Percentiles rank a stretch among this genome's conserved stretches.
Evolutionary conservation across 2,888 invertebrate species (phyloP).

Genomic region (Tenthredo livida): DNA sequence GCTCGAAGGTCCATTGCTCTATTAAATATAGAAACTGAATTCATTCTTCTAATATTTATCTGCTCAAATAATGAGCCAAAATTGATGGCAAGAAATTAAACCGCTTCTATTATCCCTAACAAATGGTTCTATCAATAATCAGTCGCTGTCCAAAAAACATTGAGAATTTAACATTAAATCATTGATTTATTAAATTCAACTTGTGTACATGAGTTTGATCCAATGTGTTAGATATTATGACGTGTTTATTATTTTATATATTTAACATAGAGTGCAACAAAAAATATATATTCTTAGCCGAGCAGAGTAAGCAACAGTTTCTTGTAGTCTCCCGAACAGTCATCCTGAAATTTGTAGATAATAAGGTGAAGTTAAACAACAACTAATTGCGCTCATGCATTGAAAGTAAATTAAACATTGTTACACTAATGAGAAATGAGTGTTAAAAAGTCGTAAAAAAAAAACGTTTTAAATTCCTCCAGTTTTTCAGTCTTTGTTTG

Average conservation of each 20-base stretch:
- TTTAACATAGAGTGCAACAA: conserved; percentile 41
- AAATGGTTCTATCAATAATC: conserved; percentile 1
- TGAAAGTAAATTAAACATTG: neutral
- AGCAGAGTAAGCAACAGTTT: conserved; percentile 89
- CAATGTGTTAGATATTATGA: conserved; percentile 26
- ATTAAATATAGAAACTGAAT: conserved; percentile 6
- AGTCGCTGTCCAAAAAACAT: conserved; percentile 4
- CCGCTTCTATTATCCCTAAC: neutral
- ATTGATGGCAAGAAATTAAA: neutral
- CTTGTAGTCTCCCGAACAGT: conserved; percentile 94
- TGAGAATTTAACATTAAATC: neutral
- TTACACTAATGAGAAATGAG: conserved; percentile 10
- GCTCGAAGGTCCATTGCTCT: neutral
- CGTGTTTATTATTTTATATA: conserved; percentile 30
- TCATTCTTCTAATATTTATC: neutral
- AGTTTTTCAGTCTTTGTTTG: neutral
- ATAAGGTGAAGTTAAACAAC: conserved; percentile 42
- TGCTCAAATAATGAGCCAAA: neutral
- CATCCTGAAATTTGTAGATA: conserved; percentile 83
- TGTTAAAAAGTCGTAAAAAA: neutral
- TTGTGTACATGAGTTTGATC: conserved; percentile 27
- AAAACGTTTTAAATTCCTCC: neutral
- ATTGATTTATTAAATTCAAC: conserved; percentile 27
- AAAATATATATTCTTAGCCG: conserved; percentile 68
- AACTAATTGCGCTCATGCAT: conserved; percentile 35